These are phyloP conservation scores for Tapera naevia DNA, from an alignment of 2,797 vertebrate genomes.

Conservation along the genomic window DNA sequence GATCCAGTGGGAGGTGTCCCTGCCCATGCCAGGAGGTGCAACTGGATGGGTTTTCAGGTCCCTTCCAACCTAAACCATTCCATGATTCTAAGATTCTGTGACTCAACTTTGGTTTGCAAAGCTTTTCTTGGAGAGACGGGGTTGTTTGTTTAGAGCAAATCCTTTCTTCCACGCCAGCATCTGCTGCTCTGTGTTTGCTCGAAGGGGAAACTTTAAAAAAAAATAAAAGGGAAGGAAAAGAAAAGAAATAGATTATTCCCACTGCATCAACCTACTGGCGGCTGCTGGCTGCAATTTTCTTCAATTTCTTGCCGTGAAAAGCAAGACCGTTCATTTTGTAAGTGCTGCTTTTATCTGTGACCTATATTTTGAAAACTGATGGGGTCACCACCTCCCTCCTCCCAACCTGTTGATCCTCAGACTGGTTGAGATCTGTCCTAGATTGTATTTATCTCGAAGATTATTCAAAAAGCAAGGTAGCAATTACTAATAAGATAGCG, in stretches of 20 bases:
- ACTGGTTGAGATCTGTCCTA: background rate
- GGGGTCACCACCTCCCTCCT: constrained; percentile 64
- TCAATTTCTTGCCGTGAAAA: constrained; percentile 73
- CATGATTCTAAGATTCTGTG: too few relatives aligned
- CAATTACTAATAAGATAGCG: constrained; percentile 36
- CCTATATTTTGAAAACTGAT: constrained; percentile 73
- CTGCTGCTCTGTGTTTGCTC: constrained; percentile 67
- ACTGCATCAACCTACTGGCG: constrained; percentile 61
- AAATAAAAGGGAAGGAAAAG: background rate
- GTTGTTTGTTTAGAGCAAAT: constrained; percentile 66
- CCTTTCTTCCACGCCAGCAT: constrained; percentile 31
- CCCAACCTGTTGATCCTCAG: constrained; percentile 55
- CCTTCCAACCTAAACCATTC: too few relatives aligned
- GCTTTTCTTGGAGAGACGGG: constrained; percentile 31
- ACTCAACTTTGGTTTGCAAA: background rate
- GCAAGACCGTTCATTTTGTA: constrained; percentile 72
- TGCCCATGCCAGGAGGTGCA: too few relatives aligned
- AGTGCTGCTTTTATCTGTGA: constrained; percentile 71
- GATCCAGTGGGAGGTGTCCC: too few relatives aligned
- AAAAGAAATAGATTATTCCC: constrained; percentile 69
- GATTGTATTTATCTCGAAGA: background rate
- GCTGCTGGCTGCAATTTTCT: constrained; percentile 72
- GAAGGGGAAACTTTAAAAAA: background rate
- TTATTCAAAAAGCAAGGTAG: constrained; percentile 54
- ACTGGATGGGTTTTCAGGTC: too few relatives aligned